Conservation (phyloP, 2,888 invertebrate species). For the Drosophila bunnanda region DNA sequence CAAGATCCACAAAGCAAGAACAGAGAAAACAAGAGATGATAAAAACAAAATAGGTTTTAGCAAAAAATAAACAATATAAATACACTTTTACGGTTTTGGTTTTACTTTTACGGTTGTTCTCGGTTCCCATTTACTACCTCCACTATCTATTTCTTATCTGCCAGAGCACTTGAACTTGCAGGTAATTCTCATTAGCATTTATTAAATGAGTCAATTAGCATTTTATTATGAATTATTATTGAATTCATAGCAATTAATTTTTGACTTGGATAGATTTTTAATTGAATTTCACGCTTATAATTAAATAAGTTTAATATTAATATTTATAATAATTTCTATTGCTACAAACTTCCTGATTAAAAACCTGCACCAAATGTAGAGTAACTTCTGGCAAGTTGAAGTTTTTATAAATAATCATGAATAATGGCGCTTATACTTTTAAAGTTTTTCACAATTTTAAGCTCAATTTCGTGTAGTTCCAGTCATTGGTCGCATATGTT, state of each 20-base stretch:
- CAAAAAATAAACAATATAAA: constrained; percentile 52
- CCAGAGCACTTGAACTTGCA: constrained; percentile 1
- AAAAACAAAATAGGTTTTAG: constrained; percentile 54
- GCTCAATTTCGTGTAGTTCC: constrained; percentile 18
- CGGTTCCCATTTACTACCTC: not conserved
- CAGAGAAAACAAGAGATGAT: constrained; percentile 40
- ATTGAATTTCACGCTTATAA: not conserved
- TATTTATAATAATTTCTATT: not conserved
- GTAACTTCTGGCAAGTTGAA: not conserved
- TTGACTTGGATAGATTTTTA: not conserved
- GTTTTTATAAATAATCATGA: constrained; percentile 4
- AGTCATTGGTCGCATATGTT: constrained; percentile 30
- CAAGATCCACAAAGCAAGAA: constrained; percentile 10
- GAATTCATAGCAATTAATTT: not conserved
- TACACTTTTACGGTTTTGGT: constrained; percentile 1
- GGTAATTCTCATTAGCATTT: constrained; percentile 14
- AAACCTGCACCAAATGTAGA: not conserved
- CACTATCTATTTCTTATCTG: constrained; percentile 1
- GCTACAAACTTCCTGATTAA: not conserved
- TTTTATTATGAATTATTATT: not conserved
- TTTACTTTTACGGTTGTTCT: not conserved
- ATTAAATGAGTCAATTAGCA: not conserved
- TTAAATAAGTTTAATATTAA: not conserved
- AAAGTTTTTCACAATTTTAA: constrained; percentile 13
- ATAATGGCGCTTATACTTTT: constrained; percentile 3